phyloP scores from a whole-genome alignment of 2,113 vertebrate genomes.

The Myiagra hebetior region DNA sequence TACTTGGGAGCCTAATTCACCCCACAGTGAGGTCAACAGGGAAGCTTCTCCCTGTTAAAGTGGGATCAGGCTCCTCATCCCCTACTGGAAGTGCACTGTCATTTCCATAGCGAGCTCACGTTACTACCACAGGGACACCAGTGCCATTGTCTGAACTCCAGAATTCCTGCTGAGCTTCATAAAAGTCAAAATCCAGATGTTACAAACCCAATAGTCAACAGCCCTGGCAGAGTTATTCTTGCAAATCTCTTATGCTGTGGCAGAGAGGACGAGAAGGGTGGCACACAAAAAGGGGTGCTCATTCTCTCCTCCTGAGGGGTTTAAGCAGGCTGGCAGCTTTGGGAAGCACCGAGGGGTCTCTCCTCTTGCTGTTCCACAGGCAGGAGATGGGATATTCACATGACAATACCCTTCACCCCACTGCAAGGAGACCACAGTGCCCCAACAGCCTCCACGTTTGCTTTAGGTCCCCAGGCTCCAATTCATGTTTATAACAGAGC shows the following conservation, averaged over 20 bases:
- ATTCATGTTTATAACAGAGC: background rate
- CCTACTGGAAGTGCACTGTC: accelerated
- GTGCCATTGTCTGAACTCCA: background rate
- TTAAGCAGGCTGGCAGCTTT: background rate
- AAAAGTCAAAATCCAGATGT: background rate
- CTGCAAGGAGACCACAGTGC: background rate
- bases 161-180: background rate
- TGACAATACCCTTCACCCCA: background rate
- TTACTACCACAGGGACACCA: no score
- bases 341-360: accelerated
- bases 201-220: background rate
- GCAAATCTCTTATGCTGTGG: background rate
- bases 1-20: background rate
- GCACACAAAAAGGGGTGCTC: background rate
- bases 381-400: background rate
- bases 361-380: background rate
- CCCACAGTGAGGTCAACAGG: background rate
- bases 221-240: background rate
- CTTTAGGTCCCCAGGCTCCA: background rate
- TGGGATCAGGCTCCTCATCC: background rate
- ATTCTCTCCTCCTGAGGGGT: background rate
- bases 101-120: background rate
- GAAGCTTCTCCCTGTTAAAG: background rate
- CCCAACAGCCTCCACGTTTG: background rate
- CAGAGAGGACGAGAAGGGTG: accelerated